Percentiles rank a stretch among this genome's conserved stretches.
phyloP scores from a whole-genome alignment of 2,888 invertebrate species.

The Drepanosiphum platanoidis region DNA sequence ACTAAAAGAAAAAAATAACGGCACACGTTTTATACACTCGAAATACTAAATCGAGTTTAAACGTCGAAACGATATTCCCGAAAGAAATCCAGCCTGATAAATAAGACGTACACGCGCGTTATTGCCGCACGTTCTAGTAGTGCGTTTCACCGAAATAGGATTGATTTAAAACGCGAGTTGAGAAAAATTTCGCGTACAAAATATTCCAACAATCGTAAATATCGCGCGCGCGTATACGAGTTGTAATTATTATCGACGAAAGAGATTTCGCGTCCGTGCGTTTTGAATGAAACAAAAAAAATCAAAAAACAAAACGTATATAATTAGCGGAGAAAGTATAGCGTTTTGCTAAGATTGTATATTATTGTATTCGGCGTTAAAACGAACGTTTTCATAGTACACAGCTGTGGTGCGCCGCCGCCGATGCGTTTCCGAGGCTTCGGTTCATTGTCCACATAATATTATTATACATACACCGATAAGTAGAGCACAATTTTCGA shows the following conservation, averaged over 20 bases:
- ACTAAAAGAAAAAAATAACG: too few species aligned
- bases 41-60: too few species aligned
- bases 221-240: background rate
- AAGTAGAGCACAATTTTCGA: constrained; percentile 7
- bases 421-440: constrained; percentile 21
- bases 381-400: constrained; percentile 9
- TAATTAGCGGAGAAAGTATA: constrained; percentile 22
- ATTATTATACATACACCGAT: too few species aligned
- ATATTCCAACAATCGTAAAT: background rate
- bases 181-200: background rate
- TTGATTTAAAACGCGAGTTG: background rate
- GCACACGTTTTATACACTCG: too few species aligned
- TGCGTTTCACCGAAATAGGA: background rate
- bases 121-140: too few species aligned
- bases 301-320: background rate
- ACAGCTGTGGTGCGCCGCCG: too few species aligned
- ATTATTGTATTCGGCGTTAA: background rate
- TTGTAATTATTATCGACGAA: background rate
- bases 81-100: too few species aligned
- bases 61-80: too few species aligned
- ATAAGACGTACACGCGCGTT: too few species aligned
- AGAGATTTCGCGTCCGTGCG: background rate
- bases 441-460: constrained; percentile 50
- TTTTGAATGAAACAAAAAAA: background rate
- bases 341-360: background rate